Base-by-base conservation (phyloP, 2,797 vertebrate species). In the Gymnoscopelus microlampas region DNA sequence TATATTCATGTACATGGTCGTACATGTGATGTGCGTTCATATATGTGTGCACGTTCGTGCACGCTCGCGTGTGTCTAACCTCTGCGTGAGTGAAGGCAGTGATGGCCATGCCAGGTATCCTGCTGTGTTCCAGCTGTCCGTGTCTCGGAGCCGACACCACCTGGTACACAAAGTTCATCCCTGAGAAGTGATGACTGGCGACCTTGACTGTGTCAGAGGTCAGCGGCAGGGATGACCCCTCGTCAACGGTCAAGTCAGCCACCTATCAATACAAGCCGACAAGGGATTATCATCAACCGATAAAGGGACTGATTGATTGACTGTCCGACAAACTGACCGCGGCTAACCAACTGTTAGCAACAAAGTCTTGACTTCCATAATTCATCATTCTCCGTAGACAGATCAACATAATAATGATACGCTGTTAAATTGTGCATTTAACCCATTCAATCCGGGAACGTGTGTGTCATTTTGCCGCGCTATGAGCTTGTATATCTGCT, bases 1-100 rank as follows among this genome's bases (percentile, higher is more conserved):
- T 29, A 29, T 1, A 29, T 29, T 29, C 1, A 29, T 29, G 26
- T 29, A 29, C 26, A 19, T 11, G 12, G 6, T 19, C 2, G 0
- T 49, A 10, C 24, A 13, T 50, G 60, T 50, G 4, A 0, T 62
- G 4, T 51, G 13, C 47, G 12, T 44, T 49, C 54, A 7, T 19
- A n/a, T 57, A 5, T 60, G 15, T 48, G 50, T 51, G 39, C 19
- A 60, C 26, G 47, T 24, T 4, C 15, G 14, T 35, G 13, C 4
- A 12, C 39, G 57, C 14, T 5, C 39, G 13, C 32, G 9, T 60
- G 35, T 15, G 8, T 5, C 49, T 4, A 53, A 97, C 97, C 95
- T 98, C 95, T 65, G 95, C 94, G 77, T 90, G 94, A 47, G 92
- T 96, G 91, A 98, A 97, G 44, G 88, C 92, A 2, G 85, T 87